Percentiles rank a stretch among this genome's conserved stretches.
Conservation (phyloP, 2,113 vertebrate species). For the Axis porcinus region DNA sequence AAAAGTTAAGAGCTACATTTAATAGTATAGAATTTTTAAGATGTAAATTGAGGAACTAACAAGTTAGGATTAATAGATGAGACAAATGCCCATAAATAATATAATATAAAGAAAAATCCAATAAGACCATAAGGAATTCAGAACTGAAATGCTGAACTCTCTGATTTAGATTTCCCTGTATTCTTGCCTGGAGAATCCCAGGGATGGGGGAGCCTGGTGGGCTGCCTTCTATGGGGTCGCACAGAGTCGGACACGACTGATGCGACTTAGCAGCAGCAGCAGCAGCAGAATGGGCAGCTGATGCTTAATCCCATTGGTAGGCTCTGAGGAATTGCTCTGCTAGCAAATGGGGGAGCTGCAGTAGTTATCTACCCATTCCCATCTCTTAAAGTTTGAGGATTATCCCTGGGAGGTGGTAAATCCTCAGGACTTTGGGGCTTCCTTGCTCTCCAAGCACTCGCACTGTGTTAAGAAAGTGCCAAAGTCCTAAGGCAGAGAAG, state of each 20-base stretch:
- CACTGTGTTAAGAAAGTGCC: neutral
- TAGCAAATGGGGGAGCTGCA: neutral
- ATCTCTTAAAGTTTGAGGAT: neutral
- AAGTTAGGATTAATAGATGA: neutral
- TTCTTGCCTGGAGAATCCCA: too few relatives aligned
- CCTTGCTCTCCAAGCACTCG: neutral
- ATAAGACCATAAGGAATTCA: neutral
- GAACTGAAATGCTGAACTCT: neutral
- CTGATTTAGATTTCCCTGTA: neutral
- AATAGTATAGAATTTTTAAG: neutral
- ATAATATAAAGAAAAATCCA: neutral
- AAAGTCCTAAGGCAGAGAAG: neutral
- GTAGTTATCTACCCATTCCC: neutral
- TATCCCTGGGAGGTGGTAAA: neutral
- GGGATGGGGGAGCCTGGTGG: fast-evolving
- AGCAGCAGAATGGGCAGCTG: too few relatives aligned
- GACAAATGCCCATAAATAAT: neutral
- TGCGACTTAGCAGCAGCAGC: too few relatives aligned
- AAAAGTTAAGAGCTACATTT: neutral
- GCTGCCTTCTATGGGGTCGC: fast-evolving
- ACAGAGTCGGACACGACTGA: too few relatives aligned
- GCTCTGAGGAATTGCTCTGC: neutral
- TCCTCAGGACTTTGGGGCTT: neutral
- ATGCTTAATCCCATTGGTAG: neutral
- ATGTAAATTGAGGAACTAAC: neutral